These are phyloP conservation scores for Scytalopus superciliaris DNA, from an alignment of 2,113 vertebrate species.

Conservation along the genomic window DNA sequence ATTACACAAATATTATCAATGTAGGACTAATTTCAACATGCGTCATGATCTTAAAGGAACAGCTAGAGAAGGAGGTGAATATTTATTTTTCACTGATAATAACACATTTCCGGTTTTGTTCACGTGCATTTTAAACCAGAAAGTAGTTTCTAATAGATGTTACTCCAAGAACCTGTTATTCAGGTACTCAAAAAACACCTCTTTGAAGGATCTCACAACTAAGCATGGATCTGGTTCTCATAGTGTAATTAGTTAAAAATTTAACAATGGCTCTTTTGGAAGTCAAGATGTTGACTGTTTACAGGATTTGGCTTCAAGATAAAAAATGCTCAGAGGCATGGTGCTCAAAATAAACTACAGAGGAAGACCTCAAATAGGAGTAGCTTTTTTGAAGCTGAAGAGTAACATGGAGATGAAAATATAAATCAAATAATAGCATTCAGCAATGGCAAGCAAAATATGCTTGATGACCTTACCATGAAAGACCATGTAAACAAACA, in stretches of 20 bases:
- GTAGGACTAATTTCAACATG: background rate
- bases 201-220: background rate
- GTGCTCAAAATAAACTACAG: background rate
- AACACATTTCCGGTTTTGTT: background rate
- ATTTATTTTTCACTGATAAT: background rate
- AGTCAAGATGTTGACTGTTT: background rate
- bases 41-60: background rate
- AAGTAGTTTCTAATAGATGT: background rate
- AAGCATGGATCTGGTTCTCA: background rate
- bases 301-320: background rate
- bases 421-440: fast-evolving
- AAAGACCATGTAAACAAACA: background rate
- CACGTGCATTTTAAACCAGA: background rate
- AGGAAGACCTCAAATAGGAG: background rate
- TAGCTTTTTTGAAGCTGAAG: background rate
- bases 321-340: background rate
- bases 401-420: background rate
- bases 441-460: background rate
- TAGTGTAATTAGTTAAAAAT: background rate
- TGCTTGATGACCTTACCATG: background rate
- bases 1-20: background rate
- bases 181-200: background rate
- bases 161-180: background rate
- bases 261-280: background rate
- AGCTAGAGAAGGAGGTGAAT: background rate